phyloP scores from a whole-genome alignment of 2,888 invertebrate species.

The Chymomyza amoena region DNA sequence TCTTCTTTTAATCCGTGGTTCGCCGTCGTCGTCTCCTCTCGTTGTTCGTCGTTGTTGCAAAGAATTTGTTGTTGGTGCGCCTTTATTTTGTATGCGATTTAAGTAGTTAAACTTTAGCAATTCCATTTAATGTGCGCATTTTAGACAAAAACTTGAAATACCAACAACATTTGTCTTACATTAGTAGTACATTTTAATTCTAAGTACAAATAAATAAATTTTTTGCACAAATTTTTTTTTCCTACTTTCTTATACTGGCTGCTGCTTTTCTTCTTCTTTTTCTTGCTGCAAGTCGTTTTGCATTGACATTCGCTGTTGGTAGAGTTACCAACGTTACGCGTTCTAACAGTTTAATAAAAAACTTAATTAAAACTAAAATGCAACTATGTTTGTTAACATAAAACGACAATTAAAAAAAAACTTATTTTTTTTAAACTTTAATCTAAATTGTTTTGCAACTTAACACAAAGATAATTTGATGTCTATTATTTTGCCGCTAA shows the following conservation, averaged over 20 bases:
- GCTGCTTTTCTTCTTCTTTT: neutral
- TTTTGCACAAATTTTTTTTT: slow-evolving; percentile 52
- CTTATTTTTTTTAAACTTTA: neutral
- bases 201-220: slow-evolving; percentile 54
- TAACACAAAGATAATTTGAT: neutral
- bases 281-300: neutral
- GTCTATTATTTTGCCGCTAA: neutral
- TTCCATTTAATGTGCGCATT: slow-evolving; percentile 65
- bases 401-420: neutral
- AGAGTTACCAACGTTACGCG: neutral
- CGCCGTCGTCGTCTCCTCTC: slow-evolving; percentile 38
- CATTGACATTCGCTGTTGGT: neutral
- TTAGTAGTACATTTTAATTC: slow-evolving; percentile 45
- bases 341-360: neutral
- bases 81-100: slow-evolving; percentile 50
- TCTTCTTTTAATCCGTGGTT: slow-evolving; percentile 53
- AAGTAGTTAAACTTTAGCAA: slow-evolving; percentile 47
- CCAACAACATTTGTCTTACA: slow-evolving; percentile 53
- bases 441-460: neutral
- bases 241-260: neutral
- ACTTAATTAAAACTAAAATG: neutral
- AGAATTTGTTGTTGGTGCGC: slow-evolving; percentile 56
- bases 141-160: slow-evolving; percentile 22
- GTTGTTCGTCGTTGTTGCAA: slow-evolving; percentile 44
- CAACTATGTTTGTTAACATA: neutral